Percentiles rank a stretch among this genome's conserved stretches.
phyloP scores from a whole-genome alignment of 2,797 vertebrate species.

The Mionectes olivaceus region DNA sequence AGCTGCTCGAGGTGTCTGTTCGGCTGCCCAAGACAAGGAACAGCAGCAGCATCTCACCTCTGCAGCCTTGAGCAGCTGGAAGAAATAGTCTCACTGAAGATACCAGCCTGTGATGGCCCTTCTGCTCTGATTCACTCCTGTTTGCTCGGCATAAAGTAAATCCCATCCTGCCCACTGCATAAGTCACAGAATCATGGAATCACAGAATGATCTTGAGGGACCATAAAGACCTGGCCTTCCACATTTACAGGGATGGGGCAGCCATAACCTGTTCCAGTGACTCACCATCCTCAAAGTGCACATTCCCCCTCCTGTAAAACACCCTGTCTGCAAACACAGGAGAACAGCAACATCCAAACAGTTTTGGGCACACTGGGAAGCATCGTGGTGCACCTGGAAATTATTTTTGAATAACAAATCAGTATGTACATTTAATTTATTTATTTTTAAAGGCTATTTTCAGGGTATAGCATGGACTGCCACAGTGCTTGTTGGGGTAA shows the following conservation, averaged over 20 bases:
- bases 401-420: not conserved
- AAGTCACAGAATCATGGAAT: not conserved
- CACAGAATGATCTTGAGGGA: not conserved
- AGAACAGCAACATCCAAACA: not conserved
- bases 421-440: not conserved
- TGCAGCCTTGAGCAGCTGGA: not conserved
- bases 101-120: not conserved
- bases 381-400: not conserved
- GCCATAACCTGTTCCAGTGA: not conserved
- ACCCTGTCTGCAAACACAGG: not conserved
- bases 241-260: not conserved
- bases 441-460: not conserved
- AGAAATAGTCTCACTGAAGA: not conserved
- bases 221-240: not conserved
- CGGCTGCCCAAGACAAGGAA: not conserved
- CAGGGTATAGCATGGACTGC: not conserved
- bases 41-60: not conserved
- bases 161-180: not conserved
- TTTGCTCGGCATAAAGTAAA: fast-evolving
- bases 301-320: not conserved
- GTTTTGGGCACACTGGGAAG: not conserved
- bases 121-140: not conserved
- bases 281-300: not conserved
- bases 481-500: not conserved
- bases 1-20: not conserved